These are phyloP conservation scores for Onychomys arenicola DNA, from an alignment of 2,797 vertebrate species.

Conservation along the genomic window DNA sequence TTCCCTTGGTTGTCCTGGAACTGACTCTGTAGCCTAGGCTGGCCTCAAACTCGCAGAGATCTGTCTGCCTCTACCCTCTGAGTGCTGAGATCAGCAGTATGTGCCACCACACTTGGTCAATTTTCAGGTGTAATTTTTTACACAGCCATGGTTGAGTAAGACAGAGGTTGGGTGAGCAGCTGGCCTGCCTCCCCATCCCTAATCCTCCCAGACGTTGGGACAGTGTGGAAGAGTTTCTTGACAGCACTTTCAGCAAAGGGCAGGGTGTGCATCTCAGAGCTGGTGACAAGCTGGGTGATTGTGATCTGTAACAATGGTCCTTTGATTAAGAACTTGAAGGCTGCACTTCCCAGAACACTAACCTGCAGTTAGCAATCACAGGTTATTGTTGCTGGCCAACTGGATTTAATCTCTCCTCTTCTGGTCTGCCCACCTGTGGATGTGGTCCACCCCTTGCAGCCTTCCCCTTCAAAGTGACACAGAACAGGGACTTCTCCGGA, in stretches of 20 bases:
- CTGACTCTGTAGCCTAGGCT: not conserved
- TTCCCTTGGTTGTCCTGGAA: not conserved
- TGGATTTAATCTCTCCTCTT: not conserved
- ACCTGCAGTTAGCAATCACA: conserved; percentile 26
- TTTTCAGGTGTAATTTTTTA: not conserved
- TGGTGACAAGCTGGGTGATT: not conserved
- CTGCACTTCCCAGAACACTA: not conserved
- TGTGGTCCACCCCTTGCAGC: not conserved
- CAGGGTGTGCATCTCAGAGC: not conserved
- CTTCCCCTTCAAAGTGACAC: not conserved
- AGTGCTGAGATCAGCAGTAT: not conserved
- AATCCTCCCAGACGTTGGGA: not conserved
- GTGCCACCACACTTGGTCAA: not conserved
- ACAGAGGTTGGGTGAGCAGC: not conserved
- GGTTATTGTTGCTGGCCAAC: not conserved
- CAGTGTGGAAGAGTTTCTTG: not conserved
- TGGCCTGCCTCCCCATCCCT: not conserved
- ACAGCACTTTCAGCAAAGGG: not conserved
- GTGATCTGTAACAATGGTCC: conserved; percentile 24
- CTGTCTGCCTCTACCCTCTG: not conserved
- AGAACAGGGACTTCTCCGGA: not conserved
- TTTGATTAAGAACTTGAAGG: conserved; percentile 42
- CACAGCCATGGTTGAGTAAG: not conserved
- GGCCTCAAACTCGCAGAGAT: not conserved
- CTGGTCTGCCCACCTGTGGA: too few species aligned